Percentiles rank a stretch among this genome's conserved stretches.
phyloP scores from a whole-genome alignment of 2,113 vertebrate genomes.

The Lophotis ruficrista region DNA sequence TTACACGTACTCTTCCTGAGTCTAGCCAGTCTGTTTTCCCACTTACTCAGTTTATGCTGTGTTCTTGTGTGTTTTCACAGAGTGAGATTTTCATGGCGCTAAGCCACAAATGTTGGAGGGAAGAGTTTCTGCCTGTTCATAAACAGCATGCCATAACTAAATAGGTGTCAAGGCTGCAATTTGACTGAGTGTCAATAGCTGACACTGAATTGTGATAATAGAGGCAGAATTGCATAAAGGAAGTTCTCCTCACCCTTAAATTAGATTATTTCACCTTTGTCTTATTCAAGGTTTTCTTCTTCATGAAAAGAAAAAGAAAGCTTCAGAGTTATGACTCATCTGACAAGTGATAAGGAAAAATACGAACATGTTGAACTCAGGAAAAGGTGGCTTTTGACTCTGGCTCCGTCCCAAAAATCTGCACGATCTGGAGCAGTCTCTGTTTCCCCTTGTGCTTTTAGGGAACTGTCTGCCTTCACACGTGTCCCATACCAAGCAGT shows the following conservation, averaged over 20 bases:
- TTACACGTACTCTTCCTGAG: rapidly evolving
- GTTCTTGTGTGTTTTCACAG: neutral
- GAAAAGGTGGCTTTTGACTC: neutral
- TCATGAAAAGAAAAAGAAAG: neutral
- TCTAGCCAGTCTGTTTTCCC: neutral
- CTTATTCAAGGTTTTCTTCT: neutral
- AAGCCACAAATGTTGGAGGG: neutral
- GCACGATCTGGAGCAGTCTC: neutral
- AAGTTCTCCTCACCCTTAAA: conserved; percentile 18
- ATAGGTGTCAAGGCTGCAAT: neutral
- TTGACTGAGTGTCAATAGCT: neutral
- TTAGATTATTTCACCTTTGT: conserved; percentile 47
- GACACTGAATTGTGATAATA: neutral
- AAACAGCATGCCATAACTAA: neutral
- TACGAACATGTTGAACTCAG: neutral
- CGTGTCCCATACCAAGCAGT: neutral
- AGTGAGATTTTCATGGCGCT: neutral
- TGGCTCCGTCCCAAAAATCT: neutral
- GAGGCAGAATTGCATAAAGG: neutral
- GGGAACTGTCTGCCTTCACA: neutral
- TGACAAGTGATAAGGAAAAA: conserved; percentile 7
- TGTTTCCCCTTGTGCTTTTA: neutral
- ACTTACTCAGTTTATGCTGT: neutral
- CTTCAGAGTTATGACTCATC: neutral
- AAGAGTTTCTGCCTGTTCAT: neutral